Evolutionary conservation across 2,113 vertebrate genomes (phyloP).

Genomic region (Monarcha castaneiventris): DNA sequence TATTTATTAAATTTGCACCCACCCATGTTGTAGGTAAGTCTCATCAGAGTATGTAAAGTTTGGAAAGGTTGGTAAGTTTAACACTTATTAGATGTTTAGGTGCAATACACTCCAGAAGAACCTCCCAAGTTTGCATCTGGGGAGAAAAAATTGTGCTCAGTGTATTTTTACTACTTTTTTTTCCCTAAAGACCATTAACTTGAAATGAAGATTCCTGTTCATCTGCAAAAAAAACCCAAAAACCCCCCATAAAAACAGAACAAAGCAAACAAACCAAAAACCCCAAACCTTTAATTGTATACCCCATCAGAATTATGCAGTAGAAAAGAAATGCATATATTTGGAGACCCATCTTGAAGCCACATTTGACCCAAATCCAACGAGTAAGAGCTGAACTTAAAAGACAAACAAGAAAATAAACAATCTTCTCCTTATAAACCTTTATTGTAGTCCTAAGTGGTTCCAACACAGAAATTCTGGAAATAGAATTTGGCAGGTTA

Average conservation of each 20-base stretch:
- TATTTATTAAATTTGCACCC: neutral
- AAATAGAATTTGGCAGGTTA: neutral
- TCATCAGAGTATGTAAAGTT: neutral
- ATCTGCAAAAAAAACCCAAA: neutral
- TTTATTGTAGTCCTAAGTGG: neutral
- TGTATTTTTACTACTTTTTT: neutral
- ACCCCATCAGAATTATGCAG: neutral
- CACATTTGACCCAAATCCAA: neutral
- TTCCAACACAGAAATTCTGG: neutral
- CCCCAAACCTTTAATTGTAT: neutral
- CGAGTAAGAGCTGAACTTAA: neutral
- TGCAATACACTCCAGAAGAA: neutral
- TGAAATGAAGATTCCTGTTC: neutral
- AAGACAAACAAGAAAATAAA: neutral
- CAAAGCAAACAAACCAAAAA: too few relatives aligned
- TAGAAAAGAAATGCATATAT: neutral
- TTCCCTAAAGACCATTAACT: neutral
- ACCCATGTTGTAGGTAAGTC: neutral
- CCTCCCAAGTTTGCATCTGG: neutral
- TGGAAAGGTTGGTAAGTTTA: neutral
- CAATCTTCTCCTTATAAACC: neutral
- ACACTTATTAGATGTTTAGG: neutral
- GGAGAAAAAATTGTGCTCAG: fast-evolving
- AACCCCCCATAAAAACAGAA: too few relatives aligned
- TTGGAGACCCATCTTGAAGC: neutral